A percentile compares a stretch with the other conserved stretches of the same genome.
Evolutionary conservation across 2,888 invertebrate genomes (phyloP).

Genomic region (Pachycephus smyrnensis): DNA sequence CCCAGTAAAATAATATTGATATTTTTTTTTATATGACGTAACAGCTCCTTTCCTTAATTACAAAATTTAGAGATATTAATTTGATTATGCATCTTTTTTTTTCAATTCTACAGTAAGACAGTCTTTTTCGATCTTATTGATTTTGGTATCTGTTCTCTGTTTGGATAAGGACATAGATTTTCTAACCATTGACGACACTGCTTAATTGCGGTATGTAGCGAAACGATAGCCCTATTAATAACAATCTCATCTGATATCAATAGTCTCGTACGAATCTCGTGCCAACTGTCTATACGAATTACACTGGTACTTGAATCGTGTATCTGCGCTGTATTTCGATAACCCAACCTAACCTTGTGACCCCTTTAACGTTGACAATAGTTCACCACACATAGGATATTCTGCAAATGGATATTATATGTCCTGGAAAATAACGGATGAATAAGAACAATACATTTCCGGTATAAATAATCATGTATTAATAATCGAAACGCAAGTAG

Average conservation of each 20-base stretch:
- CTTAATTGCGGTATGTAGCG: not conserved
- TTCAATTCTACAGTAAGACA: not conserved
- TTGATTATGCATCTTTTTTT: not conserved
- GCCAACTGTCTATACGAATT: not conserved
- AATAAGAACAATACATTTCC: not conserved
- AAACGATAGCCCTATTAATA: not conserved
- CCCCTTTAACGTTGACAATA: not conserved
- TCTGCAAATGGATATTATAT: not conserved
- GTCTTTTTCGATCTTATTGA: not conserved
- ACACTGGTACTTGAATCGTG: not conserved
- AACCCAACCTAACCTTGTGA: not conserved
- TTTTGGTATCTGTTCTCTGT: not conserved
- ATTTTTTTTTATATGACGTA: not conserved
- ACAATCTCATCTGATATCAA: not conserved
- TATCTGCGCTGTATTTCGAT: not conserved
- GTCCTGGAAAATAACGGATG: not conserved
- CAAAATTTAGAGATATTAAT: constrained; percentile 3
- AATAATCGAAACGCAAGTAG: not conserved
- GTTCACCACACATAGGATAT: not conserved
- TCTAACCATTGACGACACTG: not conserved
- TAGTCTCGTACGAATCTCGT: not conserved
- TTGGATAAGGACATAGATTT: not conserved
- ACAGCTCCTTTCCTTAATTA: not conserved
- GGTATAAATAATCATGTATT: not conserved
- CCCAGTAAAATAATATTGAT: not conserved